Conservation (phyloP, 2,797 vertebrate species). For the Bovichtus diacanthus region DNA sequence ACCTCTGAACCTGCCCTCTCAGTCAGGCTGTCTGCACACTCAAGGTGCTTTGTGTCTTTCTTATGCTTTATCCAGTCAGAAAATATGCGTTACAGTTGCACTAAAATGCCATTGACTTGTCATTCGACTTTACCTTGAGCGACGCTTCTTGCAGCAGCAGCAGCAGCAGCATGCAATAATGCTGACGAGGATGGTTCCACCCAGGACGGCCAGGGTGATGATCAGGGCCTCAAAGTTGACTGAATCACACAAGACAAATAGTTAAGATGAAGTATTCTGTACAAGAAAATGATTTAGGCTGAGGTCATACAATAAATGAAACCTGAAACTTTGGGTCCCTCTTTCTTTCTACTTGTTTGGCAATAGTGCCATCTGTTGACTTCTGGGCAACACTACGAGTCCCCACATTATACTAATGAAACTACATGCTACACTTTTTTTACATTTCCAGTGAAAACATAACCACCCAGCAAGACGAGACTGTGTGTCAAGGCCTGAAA, state of each 20-base stretch:
- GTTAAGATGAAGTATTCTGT: background rate
- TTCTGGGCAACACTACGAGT: background rate
- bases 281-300: background rate
- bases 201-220: conserved; percentile 86
- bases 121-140: conserved; percentile 76
- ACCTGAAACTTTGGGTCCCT: background rate
- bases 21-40: no score
- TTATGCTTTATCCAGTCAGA: background rate
- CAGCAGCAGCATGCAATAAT: conserved; percentile 88
- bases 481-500: background rate
- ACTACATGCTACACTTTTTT: background rate
- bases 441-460: conserved; percentile 44
- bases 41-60: no score
- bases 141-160: conserved; percentile 82
- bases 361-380: conserved; percentile 66
- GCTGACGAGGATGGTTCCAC: conserved; percentile 82
- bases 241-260: conserved; percentile 66
- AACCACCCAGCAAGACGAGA: background rate
- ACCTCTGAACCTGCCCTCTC: background rate
- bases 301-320: background rate
- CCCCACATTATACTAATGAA: background rate
- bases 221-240: conserved; percentile 92
- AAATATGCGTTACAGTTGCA: background rate
- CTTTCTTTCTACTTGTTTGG: background rate
- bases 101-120: background rate